Conservation (phyloP, 2,113 vertebrate species). For the Rhadina sibilatrix region DNA sequence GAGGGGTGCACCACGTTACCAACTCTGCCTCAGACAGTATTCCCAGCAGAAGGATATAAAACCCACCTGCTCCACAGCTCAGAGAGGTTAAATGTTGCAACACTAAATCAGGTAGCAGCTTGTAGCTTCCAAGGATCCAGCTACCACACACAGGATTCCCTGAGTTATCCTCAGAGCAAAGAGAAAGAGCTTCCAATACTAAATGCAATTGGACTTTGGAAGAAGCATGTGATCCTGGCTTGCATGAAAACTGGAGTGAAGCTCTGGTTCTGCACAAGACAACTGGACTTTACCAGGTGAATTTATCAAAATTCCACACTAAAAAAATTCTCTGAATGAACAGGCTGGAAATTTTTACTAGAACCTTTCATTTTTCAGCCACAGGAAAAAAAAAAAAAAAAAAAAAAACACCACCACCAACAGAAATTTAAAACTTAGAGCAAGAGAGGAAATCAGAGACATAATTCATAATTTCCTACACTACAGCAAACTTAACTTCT, state of each 20-base stretch:
- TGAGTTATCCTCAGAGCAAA: background rate
- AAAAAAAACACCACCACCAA: no score
- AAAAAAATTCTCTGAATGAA: background rate
- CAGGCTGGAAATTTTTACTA: background rate
- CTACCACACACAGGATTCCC: background rate
- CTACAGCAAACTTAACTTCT: background rate
- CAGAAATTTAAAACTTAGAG: background rate
- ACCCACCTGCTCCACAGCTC: background rate
- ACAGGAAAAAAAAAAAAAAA: background rate
- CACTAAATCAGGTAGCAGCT: background rate
- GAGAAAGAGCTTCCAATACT: background rate
- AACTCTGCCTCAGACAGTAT: background rate
- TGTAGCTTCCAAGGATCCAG: background rate
- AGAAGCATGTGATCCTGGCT: background rate
- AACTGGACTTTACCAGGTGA: background rate
- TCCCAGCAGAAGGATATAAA: background rate
- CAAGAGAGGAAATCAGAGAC: background rate
- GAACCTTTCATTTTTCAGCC: background rate
- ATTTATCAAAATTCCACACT: background rate
- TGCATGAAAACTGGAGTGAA: background rate
- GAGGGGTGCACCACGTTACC: rapidly evolving
- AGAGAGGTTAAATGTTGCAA: background rate
- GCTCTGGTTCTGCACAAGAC: background rate
- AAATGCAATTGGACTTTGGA: background rate
- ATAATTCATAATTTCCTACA: background rate